Conservation (phyloP, 2,797 vertebrate species). For the Artibeus lituratus region DNA sequence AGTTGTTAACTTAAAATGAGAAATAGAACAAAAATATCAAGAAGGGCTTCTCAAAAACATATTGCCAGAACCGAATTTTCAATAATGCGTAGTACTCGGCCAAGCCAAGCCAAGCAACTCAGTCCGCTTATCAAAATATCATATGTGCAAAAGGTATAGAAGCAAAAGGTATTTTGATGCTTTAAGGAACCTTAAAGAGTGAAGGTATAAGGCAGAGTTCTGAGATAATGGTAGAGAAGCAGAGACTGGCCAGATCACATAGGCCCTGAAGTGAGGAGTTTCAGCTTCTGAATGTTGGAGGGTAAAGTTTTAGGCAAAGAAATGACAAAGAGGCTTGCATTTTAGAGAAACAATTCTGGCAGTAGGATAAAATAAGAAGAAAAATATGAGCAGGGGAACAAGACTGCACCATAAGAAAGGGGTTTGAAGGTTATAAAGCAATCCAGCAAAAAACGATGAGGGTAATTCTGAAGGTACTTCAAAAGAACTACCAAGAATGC, state of each 20-base stretch:
- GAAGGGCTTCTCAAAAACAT: neutral
- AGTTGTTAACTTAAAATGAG: neutral
- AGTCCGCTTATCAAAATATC: neutral
- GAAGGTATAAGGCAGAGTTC: neutral
- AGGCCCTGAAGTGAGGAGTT: neutral
- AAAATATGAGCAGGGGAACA: neutral
- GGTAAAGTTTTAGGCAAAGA: neutral
- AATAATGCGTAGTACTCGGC: neutral
- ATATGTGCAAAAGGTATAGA: neutral
- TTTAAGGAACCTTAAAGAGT: neutral
- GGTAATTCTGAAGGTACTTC: slow-evolving; percentile 10
- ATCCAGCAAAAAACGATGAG: slow-evolving; percentile 4
- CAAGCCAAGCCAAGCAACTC: neutral
- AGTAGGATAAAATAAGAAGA: neutral
- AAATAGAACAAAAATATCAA: neutral
- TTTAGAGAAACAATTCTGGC: neutral
- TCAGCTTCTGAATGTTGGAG: neutral
- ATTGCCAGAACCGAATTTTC: neutral
- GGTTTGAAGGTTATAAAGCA: neutral
- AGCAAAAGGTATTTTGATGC: neutral
- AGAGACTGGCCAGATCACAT: neutral
- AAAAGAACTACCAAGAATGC: slow-evolving; percentile 12
- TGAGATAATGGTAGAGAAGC: neutral
- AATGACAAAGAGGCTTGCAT: neutral
- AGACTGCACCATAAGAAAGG: neutral